These are phyloP conservation scores for Thecocarcelia acutangulata DNA, from an alignment of 2,888 invertebrate species.

Conservation along the genomic window DNA sequence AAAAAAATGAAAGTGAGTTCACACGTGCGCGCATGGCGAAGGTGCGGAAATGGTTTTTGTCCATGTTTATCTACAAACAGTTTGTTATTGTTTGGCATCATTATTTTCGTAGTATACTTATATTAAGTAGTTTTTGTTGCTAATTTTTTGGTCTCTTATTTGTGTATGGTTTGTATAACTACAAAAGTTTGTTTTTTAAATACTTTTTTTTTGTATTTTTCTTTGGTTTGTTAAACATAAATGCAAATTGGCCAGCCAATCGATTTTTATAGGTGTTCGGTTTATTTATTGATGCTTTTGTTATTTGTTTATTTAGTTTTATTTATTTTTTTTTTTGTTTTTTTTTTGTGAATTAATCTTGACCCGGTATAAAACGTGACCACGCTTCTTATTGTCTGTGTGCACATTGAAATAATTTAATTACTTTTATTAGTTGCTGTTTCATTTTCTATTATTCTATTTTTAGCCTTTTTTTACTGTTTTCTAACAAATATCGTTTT, in stretches of 20 bases:
- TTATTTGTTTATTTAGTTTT: no score
- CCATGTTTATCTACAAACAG: conserved; percentile 28
- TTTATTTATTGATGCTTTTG: conserved; percentile 26
- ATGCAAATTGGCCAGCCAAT: conserved; percentile 46
- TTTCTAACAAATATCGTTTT: conserved; percentile 13
- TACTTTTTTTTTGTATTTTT: conserved; percentile 11
- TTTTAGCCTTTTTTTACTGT: conserved; percentile 2
- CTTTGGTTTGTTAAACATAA: conserved; percentile 41
- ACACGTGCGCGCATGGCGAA: conserved; percentile 60
- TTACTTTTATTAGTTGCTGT: conserved; percentile 52
- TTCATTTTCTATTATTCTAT: conserved; percentile 38
- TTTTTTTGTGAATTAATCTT: conserved; percentile 59
- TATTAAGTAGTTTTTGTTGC: conserved; percentile 33
- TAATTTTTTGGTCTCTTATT: background rate
- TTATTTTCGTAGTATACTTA: conserved; percentile 32
- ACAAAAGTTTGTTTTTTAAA: conserved; percentile 8
- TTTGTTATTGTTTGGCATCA: conserved; percentile 41
- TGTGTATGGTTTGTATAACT: conserved; percentile 4
- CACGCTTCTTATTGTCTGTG: conserved; percentile 50
- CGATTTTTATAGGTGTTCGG: conserved; percentile 51
- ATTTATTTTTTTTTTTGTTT: conserved; percentile 26
- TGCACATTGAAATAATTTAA: conserved; percentile 64
- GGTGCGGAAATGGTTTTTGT: conserved; percentile 63
- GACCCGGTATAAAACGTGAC: conserved; percentile 67
- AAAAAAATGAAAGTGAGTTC: conserved; percentile 57